These are phyloP conservation scores for Orchestes rusci DNA, from an alignment of 2,888 invertebrate species.

Conservation along the genomic window DNA sequence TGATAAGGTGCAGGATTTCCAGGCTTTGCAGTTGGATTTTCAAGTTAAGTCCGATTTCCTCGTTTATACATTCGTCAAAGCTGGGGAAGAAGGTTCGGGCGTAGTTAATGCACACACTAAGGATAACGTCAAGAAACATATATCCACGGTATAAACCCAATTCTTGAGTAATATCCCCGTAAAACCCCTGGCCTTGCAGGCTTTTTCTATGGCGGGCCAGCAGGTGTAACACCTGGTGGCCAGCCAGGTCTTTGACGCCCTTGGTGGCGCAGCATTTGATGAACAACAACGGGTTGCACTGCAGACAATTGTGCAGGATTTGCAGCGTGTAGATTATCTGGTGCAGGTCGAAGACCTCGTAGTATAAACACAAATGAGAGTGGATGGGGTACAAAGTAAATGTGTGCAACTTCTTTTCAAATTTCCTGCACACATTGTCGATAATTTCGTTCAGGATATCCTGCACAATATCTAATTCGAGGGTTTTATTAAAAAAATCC, in stretches of 20 bases:
- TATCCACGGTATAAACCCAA: constrained; percentile 64
- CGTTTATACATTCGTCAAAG: constrained; percentile 58
- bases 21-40: constrained; percentile 70
- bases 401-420: constrained; percentile 13
- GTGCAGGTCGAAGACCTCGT: constrained; percentile 69
- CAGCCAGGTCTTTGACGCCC: constrained; percentile 52
- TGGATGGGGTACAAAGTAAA: constrained; percentile 64
- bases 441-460: constrained; percentile 54
- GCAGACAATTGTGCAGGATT: constrained; percentile 64
- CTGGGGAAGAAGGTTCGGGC: constrained; percentile 68
- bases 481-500: constrained; percentile 53
- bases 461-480: constrained; percentile 46
- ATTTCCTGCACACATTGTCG: constrained; percentile 45
- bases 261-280: constrained; percentile 71
- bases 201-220: constrained; percentile 72
- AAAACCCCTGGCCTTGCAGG: constrained; percentile 64
- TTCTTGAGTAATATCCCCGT: constrained; percentile 56
- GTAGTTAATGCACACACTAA: constrained; percentile 70
- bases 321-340: constrained; percentile 67
- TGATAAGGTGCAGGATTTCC: constrained; percentile 64
- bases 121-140: constrained; percentile 74
- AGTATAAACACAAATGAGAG: constrained; percentile 76
- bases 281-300: constrained; percentile 63
- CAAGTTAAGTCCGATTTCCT: constrained; percentile 66
- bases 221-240: constrained; percentile 52